A percentile compares a stretch with the other conserved stretches of the same genome.
Evolutionary conservation across 2,797 vertebrate genomes (phyloP).

Genomic region (Peromyscus attwateri): DNA sequence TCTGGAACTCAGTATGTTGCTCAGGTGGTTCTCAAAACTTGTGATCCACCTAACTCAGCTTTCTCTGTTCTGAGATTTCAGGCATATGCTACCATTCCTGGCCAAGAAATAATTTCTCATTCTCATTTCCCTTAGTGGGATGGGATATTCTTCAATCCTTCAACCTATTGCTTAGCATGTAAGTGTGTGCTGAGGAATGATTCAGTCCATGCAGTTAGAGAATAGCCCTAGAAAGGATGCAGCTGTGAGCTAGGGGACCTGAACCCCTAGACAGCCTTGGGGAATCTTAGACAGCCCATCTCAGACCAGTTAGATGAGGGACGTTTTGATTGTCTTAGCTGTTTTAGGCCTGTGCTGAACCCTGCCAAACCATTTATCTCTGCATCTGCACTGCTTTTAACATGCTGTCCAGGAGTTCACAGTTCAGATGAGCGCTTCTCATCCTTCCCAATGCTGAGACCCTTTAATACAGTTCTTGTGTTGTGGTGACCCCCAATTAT

Average conservation of each 20-base stretch:
- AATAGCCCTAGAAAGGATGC: not conserved
- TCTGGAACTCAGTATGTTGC: not conserved
- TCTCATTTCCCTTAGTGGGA: not conserved
- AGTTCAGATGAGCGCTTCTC: not conserved
- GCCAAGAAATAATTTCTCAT: not conserved
- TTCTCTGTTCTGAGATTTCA: not conserved
- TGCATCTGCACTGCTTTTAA: not conserved
- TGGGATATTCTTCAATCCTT: not conserved
- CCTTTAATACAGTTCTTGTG: not conserved
- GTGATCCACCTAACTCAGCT: not conserved
- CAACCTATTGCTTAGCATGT: not conserved
- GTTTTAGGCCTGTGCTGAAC: not conserved
- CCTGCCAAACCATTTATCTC: not conserved
- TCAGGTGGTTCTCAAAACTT: not conserved
- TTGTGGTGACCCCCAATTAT: not conserved
- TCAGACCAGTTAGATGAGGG: not conserved
- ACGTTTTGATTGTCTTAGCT: not conserved
- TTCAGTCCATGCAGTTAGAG: not conserved
- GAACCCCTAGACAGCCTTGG: not conserved
- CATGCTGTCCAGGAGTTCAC: not conserved
- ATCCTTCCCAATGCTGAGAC: not conserved
- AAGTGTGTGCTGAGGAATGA: not conserved
- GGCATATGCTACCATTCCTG: too few relatives aligned
- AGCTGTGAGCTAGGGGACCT: not conserved
- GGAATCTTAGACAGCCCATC: not conserved